Evolutionary conservation across 2,113 vertebrate genomes (phyloP).

Genomic region (Atrichornis clamosus): DNA sequence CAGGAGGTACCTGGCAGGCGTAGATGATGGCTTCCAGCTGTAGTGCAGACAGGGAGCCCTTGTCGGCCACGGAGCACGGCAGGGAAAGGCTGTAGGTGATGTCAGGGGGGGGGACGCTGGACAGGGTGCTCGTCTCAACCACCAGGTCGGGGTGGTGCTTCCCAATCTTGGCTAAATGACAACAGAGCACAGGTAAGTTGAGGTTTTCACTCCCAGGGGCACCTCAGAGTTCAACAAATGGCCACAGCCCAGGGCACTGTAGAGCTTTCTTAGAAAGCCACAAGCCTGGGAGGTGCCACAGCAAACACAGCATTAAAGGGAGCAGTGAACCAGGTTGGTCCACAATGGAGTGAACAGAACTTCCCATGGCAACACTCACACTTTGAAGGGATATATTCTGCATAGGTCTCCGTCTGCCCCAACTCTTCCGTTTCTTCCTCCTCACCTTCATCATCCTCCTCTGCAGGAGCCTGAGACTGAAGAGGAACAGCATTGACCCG

Average conservation of each 20-base stretch:
- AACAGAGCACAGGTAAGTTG: neutral
- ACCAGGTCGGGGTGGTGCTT: constrained; percentile 95
- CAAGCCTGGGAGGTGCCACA: neutral
- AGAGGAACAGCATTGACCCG: neutral
- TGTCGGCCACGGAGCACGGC: constrained; percentile 71
- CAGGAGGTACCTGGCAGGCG: constrained; percentile 87
- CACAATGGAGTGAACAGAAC: neutral
- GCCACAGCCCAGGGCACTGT: neutral
- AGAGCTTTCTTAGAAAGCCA: neutral
- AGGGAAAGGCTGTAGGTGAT: constrained; percentile 90
- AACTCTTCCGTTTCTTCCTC: constrained; percentile 92
- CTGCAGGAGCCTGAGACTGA: constrained; percentile 76
- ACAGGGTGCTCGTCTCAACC: constrained; percentile 96
- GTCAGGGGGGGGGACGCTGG: constrained; percentile 94
- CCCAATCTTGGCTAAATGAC: constrained; percentile 85
- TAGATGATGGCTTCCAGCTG: constrained; percentile 97
- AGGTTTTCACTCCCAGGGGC: neutral
- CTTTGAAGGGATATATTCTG: constrained; percentile 94
- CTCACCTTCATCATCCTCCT: constrained; percentile 92
- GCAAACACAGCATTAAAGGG: neutral
- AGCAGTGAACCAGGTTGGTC: neutral
- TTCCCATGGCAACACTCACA: constrained; percentile 74
- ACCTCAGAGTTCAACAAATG: neutral
- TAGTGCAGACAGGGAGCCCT: constrained; percentile 86
- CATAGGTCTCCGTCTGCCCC: constrained; percentile 94